Evolutionary conservation across 2,113 vertebrate species (phyloP).

Genomic region (Danionella cerebrum): DNA sequence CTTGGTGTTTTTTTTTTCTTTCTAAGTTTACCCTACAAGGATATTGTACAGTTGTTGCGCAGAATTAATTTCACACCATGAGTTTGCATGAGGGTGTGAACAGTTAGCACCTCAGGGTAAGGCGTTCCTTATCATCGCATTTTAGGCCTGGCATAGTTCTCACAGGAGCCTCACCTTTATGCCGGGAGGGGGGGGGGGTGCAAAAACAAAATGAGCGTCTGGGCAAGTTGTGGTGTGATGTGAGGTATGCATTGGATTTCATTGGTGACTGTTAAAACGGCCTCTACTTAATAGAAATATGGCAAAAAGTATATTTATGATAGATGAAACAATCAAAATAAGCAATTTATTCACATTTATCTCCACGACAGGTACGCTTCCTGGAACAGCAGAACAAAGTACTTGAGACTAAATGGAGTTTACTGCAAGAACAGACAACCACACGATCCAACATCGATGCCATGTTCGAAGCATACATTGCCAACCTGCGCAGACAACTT

Average conservation of each 20-base stretch:
- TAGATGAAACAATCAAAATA: too few relatives aligned
- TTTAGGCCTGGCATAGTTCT: slow-evolving; percentile 15
- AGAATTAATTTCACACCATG: not conserved
- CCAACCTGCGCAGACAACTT: slow-evolving; percentile 77
- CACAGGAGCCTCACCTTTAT: slow-evolving; percentile 16
- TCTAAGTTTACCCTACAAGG: not conserved
- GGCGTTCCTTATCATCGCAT: not conserved
- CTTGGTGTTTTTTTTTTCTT: not conserved
- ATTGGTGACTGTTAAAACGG: too few relatives aligned
- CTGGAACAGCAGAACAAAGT: slow-evolving; percentile 97
- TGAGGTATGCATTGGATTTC: not conserved
- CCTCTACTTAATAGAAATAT: too few relatives aligned
- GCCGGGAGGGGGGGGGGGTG: not conserved
- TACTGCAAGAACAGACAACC: slow-evolving; percentile 82
- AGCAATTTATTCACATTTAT: not conserved
- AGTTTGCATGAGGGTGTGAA: not conserved
- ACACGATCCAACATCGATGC: slow-evolving; percentile 69
- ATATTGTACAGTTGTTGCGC: not conserved
- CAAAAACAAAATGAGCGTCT: not conserved
- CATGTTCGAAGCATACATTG: slow-evolving; percentile 77
- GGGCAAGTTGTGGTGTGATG: slow-evolving; percentile 2
- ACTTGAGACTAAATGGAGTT: slow-evolving; percentile 89
- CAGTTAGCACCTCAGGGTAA: slow-evolving; percentile 6
- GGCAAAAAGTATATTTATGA: too few relatives aligned
- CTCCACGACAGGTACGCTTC: slow-evolving; percentile 72